Conservation (phyloP, 2,888 invertebrate species). For the Dendrolimus pini region DNA sequence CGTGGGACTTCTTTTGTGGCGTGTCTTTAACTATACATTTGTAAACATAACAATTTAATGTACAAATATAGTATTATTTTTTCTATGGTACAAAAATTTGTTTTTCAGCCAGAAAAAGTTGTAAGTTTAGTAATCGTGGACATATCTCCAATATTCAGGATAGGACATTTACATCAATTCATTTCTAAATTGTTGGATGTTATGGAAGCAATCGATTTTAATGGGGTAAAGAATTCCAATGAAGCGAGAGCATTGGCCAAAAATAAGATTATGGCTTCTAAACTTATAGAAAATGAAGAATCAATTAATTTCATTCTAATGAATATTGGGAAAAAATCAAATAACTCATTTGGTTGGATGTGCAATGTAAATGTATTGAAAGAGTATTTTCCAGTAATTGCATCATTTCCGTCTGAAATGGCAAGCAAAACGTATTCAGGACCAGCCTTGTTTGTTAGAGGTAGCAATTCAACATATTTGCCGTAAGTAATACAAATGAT, state of each 20-base stretch:
- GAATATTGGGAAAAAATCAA: conserved; percentile 33
- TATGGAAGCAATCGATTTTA: conserved; percentile 44
- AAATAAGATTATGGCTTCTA: conserved; percentile 25
- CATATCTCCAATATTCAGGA: conserved; percentile 78
- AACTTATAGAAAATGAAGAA: conserved; percentile 21
- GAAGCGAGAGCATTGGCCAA: conserved; percentile 32
- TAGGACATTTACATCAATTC: conserved; percentile 64
- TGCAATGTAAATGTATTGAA: conserved; percentile 37
- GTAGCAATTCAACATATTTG: conserved; percentile 40
- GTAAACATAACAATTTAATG: too few relatives aligned
- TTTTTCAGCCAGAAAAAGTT: conserved; percentile 71
- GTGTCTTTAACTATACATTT: too few relatives aligned
- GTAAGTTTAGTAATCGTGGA: conserved; percentile 81
- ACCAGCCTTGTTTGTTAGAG: conserved; percentile 48
- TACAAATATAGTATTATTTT: too few relatives aligned
- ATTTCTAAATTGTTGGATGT: conserved; percentile 78
- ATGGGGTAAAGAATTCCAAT: conserved; percentile 24
- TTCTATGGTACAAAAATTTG: conserved; percentile 11
- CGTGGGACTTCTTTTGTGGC: too few relatives aligned
- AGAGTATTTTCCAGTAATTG: conserved; percentile 29
- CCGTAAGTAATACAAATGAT: conserved; percentile 34
- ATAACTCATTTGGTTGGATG: conserved; percentile 40
- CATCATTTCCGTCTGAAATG: conserved; percentile 37
- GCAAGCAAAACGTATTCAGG: conserved; percentile 31
- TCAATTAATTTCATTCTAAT: conserved; percentile 35